Base-by-base conservation (phyloP, 2,113 vertebrate genomes). In the Acinonyx jubatus region DNA sequence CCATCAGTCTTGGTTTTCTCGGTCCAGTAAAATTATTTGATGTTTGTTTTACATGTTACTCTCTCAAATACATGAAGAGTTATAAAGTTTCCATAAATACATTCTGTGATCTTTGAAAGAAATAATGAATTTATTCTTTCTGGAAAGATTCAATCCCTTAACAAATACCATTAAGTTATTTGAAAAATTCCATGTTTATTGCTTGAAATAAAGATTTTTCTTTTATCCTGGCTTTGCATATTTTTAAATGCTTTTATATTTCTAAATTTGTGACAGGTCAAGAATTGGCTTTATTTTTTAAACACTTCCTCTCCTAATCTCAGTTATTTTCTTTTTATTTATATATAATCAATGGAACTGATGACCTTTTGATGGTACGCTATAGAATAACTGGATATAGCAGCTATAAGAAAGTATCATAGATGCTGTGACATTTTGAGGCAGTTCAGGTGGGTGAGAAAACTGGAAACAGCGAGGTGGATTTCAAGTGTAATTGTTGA, bases 71-170 rank as follows among this genome's bases (percentile, higher is more conserved):
- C 19, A 7, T 41, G 25, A 90, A 94, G 3, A 94, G 2, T 48
- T 92, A 50, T 21, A 25, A 89, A 38, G 4, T 89, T 23, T 1
- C 1, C 4, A 36, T 48, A 18, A 81, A 65, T 9, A 65, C 12
- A 52, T 74, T 86, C 38, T 91, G 3, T 41, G 61, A 12, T 69
- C 31, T 63, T 52, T 71, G 5, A 36, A 92, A 71, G 7, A 65
- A 95, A 91, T 80, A 19, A 73, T 55, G 65, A 23, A 29, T 27
- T 14, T 83, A 6, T 88, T 92, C 25, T 86, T 97, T 95, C 66
- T 82, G 36, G 19, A 80, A 92, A 97, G 71, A 7, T 7, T n/a
- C 65, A 82, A 1, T 78, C 4, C 2, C 15, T 83, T 79, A 50
- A 96, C 2, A 86, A 92, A 48, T 23, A 74, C 3, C 36, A 82